phyloP scores from a whole-genome alignment of 2,797 vertebrate genomes.

The Galaxias olidus region DNA sequence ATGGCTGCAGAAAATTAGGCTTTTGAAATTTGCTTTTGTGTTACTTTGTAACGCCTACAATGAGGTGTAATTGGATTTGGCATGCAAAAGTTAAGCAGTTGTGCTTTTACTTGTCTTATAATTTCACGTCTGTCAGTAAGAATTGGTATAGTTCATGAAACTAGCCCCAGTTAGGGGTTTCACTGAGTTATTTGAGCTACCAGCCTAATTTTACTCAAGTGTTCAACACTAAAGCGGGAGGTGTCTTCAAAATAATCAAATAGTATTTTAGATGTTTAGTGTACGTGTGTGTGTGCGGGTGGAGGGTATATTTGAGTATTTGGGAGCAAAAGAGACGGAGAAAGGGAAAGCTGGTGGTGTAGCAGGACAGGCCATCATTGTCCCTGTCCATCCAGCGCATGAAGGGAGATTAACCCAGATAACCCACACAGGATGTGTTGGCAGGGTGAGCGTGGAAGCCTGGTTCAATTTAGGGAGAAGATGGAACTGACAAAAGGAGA shows the following conservation, averaged over 20 bases:
- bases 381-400: slow-evolving; percentile 10
- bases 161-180: too few species aligned
- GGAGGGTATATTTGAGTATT: not conserved
- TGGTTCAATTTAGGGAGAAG: not conserved
- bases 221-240: too few species aligned
- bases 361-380: slow-evolving; percentile 6
- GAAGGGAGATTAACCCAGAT: slow-evolving; percentile 13
- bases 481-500: not conserved
- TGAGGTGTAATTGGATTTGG: too few species aligned
- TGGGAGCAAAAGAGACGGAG: not conserved
- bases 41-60: too few species aligned
- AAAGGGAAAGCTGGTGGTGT: not conserved
- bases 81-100: too few species aligned
- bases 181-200: too few species aligned
- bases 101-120: too few species aligned
- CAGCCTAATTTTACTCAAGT: too few species aligned
- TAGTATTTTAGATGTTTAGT: too few species aligned
- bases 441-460: not conserved
- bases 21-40: slow-evolving; percentile 7
- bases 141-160: too few species aligned
- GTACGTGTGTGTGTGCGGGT: slow-evolving; percentile 28
- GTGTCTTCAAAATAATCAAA: too few species aligned
- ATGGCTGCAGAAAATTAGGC: not conserved
- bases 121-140: too few species aligned
- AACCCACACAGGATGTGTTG: not conserved